Evolutionary conservation across 2,888 invertebrate genomes (phyloP), one percentile per base, ranked within the genome.

Genomic region (Dasysyrphus tricinctus): DNA sequence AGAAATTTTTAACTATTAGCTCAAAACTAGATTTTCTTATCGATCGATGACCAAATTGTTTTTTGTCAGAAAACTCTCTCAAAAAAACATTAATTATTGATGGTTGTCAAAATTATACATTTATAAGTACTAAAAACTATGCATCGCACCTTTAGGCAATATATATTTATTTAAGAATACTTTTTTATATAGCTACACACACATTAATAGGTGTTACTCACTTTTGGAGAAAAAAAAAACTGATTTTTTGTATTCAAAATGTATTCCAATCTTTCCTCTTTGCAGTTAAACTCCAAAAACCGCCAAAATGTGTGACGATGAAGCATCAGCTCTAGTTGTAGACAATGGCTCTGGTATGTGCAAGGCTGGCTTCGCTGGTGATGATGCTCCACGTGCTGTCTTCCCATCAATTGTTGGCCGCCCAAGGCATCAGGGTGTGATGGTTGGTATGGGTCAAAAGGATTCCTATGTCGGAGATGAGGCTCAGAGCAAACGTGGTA

Each of bases 321-420:
- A 97, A 95, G 97, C 97, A 93, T 97, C 97, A 93, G 97, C 97
- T 93, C 94, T 97, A 93, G 97, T 97, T 92, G 97, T 97, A 92
- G 98, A 98, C 96, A 98, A 98, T 96, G 98, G 98, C 90, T 98
- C 98, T 94, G 98, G 97, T 92, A 98, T 98, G 97, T 98, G 98
- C 96, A 98, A 98, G 93, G 98, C 98, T 93, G 98, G 98, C 90
- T 98, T 98, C 93, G 98, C 98, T 91, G 98, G 98, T 90, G 98
- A 98, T 93, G 98, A 98, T 93, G 98, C 98, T 37, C 98, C 98
- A 88, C 95, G 98, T 90, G 98, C 98, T 73, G 93, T 93, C 78
- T 99, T 99, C 94, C 98, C 98, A 89, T 98, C 98, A 88, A 98
- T 98, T 93, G 98, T 98, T 89, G 98, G 98, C 89, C 95, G 98